Percentiles rank a stretch among this genome's conserved stretches.
These are phyloP conservation scores for Macrotus californicus DNA, from an alignment of 2,113 vertebrate genomes.

Conservation along the genomic window DNA sequence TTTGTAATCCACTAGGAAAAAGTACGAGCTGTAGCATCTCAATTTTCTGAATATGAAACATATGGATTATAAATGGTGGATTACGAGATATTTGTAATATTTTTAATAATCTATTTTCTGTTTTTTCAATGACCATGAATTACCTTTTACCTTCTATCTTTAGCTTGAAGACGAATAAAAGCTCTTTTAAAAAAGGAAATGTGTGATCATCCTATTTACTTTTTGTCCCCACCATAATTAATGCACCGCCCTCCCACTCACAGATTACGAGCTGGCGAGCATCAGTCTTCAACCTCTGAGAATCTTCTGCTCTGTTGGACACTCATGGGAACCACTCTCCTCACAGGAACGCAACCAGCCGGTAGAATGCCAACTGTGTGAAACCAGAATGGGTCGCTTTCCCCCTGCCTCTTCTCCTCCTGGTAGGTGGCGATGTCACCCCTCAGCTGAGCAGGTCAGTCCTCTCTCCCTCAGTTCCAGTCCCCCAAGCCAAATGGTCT, in stretches of 20 bases:
- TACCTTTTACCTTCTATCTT: not conserved
- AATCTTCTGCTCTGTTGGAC: not conserved
- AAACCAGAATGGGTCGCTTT: not conserved
- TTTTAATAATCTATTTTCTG: not conserved
- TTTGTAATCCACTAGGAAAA: not conserved
- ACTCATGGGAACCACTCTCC: not conserved
- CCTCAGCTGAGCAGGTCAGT: not conserved
- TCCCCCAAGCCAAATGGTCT: not conserved
- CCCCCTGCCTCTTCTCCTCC: not conserved
- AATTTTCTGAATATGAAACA: not conserved
- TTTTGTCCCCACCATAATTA: not conserved
- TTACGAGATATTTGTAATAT: not conserved
- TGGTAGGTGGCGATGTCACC: not conserved
- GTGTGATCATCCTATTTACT: not conserved
- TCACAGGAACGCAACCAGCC: not conserved
- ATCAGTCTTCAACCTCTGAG: not conserved
- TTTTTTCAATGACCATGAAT: not conserved
- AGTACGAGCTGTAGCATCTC: not conserved
- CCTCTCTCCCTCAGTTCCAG: not conserved
- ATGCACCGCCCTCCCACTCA: not conserved
- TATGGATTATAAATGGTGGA: not conserved
- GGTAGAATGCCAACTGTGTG: not conserved
- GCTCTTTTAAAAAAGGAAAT: not conserved
- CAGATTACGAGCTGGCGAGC: not conserved
- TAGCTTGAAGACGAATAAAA: not conserved